phyloP scores from a whole-genome alignment of 37 sponge, comb jelly and placozoan genomes.

The Dysidea cf. avara region DNA sequence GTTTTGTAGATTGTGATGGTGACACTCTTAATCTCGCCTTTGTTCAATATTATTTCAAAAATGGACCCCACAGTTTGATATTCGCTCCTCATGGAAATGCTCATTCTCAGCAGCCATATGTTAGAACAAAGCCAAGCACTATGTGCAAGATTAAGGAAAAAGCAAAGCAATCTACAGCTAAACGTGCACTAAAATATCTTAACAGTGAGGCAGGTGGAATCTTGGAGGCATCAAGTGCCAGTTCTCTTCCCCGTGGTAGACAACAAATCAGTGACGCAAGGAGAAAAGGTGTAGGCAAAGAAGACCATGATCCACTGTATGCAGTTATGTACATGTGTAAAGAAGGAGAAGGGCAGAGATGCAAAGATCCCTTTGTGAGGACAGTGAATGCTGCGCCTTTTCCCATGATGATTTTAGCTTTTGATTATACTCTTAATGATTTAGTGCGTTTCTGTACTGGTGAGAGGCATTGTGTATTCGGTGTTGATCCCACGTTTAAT shows the following conservation, averaged over 20 bases:
- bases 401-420: slow-evolving; percentile 28
- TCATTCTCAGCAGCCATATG: neutral
- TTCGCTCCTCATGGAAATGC: slow-evolving; percentile 29
- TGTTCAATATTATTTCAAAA: slow-evolving; percentile 11
- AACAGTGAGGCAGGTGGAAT: slow-evolving; percentile 3
- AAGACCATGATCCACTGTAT: slow-evolving; percentile 10
- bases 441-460: slow-evolving; percentile 29
- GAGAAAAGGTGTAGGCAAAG: neutral
- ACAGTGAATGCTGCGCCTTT: slow-evolving; percentile 9
- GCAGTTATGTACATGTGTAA: slow-evolving; percentile 40
- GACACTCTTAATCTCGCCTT: slow-evolving; percentile 21
- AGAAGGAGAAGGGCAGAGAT: slow-evolving; percentile 15
- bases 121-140: slow-evolving; percentile 23
- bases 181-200: slow-evolving; percentile 1
- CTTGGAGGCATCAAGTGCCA: neutral
- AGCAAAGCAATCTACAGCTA: neutral
- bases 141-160: slow-evolving; percentile 1
- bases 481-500: slow-evolving; percentile 41
- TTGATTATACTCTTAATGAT: slow-evolving; percentile 31
- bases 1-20: slow-evolving; percentile 1
- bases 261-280: slow-evolving; percentile 24
- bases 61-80: slow-evolving; percentile 7
- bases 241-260: slow-evolving; percentile 10
- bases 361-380: slow-evolving; percentile 10
- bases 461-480: neutral